These are phyloP conservation scores for Dendroctonus valens DNA, from an alignment of 1,140 invertebrate genomes.

Conservation along the genomic window DNA sequence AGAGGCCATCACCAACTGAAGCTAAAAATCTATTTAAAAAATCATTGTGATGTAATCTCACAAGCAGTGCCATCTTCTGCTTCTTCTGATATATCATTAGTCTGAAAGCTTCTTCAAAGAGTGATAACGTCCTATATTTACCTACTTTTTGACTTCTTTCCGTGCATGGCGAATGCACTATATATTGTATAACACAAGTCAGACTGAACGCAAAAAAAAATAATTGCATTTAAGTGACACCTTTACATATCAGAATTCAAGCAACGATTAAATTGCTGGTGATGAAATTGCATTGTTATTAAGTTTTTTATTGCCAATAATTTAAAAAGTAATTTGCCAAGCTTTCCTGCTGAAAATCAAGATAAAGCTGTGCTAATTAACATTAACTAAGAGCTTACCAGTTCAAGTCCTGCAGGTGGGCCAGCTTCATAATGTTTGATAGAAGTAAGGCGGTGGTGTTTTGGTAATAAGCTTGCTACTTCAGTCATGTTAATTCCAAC, in stretches of 20 bases:
- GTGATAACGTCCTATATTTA: too few relatives aligned
- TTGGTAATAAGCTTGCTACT: conserved; percentile 43
- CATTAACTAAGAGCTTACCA: conserved; percentile 35
- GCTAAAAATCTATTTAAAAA: too few relatives aligned
- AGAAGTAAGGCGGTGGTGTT: conserved; percentile 42
- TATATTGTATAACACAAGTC: too few relatives aligned
- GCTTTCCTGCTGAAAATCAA: not conserved
- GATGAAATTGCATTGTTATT: conserved; percentile 1
- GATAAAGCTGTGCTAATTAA: not conserved
- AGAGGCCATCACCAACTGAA: too few relatives aligned
- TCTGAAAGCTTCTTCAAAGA: too few relatives aligned
- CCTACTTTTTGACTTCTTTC: too few relatives aligned
- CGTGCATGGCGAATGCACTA: too few relatives aligned
- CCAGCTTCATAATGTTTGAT: conserved; percentile 46
- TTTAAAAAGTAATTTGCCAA: conserved; percentile 8
- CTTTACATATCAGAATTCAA: not conserved
- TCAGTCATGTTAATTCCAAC: conserved; percentile 41
- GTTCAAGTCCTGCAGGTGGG: conserved; percentile 42
- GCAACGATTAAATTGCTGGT: not conserved
- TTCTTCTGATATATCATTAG: too few relatives aligned
- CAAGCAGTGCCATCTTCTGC: too few relatives aligned
- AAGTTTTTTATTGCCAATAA: not conserved
- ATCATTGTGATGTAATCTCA: too few relatives aligned
- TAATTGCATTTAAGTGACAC: too few relatives aligned
- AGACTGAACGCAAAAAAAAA: too few relatives aligned